Evolutionary conservation across 2,113 vertebrate genomes (phyloP), one percentile per base, ranked within the genome.

Genomic region (Sinocyclocheilus maitianheensis): DNA sequence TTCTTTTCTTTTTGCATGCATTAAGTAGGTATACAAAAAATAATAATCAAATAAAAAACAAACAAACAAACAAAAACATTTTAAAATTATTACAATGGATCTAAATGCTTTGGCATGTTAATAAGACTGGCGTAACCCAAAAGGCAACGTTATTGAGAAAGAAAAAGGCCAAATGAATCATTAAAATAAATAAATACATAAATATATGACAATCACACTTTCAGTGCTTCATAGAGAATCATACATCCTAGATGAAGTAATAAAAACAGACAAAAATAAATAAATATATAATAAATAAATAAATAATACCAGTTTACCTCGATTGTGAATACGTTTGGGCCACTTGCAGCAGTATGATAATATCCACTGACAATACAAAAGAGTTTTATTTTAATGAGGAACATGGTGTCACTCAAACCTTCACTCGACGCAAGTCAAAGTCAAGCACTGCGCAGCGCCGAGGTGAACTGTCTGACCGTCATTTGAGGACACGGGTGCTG

Each of bases 61-160:
- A 40, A 40, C 5, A 26, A 76, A 24, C 1, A 48, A 53, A 26
- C 0, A 34, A 69, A 24, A 20, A 40, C 5, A 20, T 10, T 40
- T 71, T 67, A 13, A 88, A 83, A 86, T 77, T 90, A 91, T 90
- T 91, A 40, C 92, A 91, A 96, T 95, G 94, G 94, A 95, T 95
- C 92, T 93, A 92, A 93, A 96, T 95, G 94, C 96, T 97, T 97
- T 97, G 96, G 96, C 95, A 95, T 96, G 94, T 94, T 91, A 93
- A 92, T 93, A 94, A 93, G 91, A 89, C 93, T 93, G 92, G 92
- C 91, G 91, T 94, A 94, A 87, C 84, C 71, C 92, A 85, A 94
- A 95, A 92, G 83, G 88, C 93, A 95, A 94, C 91, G 13, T 55
- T 74, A 58, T 94, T 92, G 92, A 94, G 94, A 92, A 77, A 55